Evolutionary conservation across 2,113 vertebrate species (phyloP).

Genomic region (Limnothrissa miodon): DNA sequence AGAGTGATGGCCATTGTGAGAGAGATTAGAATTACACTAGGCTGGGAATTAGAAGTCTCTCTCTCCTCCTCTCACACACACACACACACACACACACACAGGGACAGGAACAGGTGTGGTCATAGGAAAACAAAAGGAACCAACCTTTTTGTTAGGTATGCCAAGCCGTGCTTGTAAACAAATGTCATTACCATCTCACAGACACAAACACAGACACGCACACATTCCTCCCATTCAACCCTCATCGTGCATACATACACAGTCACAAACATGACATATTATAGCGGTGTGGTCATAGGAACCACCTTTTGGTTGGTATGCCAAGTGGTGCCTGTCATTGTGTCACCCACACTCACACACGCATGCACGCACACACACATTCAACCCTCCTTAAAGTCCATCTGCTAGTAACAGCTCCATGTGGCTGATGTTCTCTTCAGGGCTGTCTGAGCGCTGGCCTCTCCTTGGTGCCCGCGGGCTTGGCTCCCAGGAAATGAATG

Average conservation of each 20-base stretch:
- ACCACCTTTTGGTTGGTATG: not conserved
- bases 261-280: not conserved
- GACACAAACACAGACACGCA: not conserved
- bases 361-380: not conserved
- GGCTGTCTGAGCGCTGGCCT: no score
- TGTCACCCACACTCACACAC: not conserved
- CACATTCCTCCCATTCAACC: no score
- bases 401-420: no score
- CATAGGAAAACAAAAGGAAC: no score
- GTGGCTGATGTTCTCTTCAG: no score
- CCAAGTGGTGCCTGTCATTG: no score
- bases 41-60: no score
- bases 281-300: not conserved
- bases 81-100: conserved; percentile 3
- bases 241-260: not conserved
- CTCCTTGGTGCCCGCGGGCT: no score
- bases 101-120: not conserved
- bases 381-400: no score
- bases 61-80: not conserved
- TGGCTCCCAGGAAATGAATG: not conserved
- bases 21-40: no score
- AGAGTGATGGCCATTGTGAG: no score
- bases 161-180: no score
- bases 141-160: not conserved
- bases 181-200: not conserved